These are phyloP conservation scores for Drosophila ochracea DNA, from an alignment of 2,888 invertebrate species.

Conservation along the genomic window DNA sequence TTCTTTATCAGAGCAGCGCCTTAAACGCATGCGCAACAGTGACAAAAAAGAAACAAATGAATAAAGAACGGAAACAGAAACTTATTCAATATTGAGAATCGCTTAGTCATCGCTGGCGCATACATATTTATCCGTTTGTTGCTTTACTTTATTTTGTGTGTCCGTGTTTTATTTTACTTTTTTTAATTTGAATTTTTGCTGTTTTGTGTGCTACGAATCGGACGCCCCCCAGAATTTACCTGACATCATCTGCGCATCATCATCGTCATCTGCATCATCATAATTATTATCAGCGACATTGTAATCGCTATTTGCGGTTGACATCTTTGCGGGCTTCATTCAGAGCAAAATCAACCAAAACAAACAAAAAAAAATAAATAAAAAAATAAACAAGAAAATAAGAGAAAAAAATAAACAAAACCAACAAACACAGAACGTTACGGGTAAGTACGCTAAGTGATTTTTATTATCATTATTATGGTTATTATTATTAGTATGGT, in stretches of 20 bases:
- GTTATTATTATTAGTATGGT: too few species aligned
- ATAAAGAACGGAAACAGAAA: slow-evolving; percentile 30
- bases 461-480: background rate
- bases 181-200: slow-evolving; percentile 6
- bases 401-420: background rate
- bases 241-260: slow-evolving; percentile 55
- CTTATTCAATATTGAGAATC: slow-evolving; percentile 28
- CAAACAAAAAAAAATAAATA: slow-evolving; percentile 8
- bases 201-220: slow-evolving; percentile 20
- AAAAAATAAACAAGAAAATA: background rate
- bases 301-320: slow-evolving; percentile 68
- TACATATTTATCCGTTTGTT: slow-evolving; percentile 16
- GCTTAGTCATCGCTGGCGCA: slow-evolving; percentile 37
- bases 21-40: slow-evolving; percentile 42
- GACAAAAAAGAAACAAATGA: slow-evolving; percentile 7
- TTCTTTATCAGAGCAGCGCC: slow-evolving; percentile 19
- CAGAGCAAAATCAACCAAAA: slow-evolving; percentile 39
- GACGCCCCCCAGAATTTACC: slow-evolving; percentile 47
- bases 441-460: slow-evolving; percentile 22
- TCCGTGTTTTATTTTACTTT: background rate
- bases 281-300: slow-evolving; percentile 28
- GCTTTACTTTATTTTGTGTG: slow-evolving; percentile 1
- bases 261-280: slow-evolving; percentile 23
- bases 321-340: slow-evolving; percentile 70
- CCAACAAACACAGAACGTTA: slow-evolving; percentile 5